A percentile compares a stretch with the other conserved stretches of the same genome.
Evolutionary conservation across 35 echinoderm and acorn worm species (phyloP).

Genomic region (Holothuria glaberrima): DNA sequence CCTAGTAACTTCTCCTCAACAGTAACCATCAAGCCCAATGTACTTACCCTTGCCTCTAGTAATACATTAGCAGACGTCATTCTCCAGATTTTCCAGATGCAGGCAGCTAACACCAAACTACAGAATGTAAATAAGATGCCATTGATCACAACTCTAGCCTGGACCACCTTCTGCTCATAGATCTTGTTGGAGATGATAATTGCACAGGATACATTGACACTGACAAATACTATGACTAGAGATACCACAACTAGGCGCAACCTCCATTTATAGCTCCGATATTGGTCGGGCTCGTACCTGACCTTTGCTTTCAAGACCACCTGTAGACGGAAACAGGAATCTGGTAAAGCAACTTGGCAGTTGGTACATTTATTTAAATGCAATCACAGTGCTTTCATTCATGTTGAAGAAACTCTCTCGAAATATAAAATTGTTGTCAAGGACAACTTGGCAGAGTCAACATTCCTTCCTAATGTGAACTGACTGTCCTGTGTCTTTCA

Average conservation of each 20-base stretch:
- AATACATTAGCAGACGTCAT: slow-evolving; percentile 93
- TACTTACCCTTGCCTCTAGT: slow-evolving; percentile 93
- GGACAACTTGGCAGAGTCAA: no score
- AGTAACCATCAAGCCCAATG: no score
- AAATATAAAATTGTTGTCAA: no score
- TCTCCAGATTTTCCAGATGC: slow-evolving; percentile 93
- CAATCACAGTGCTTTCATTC: no score
- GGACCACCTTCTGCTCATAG: slow-evolving; percentile 19
- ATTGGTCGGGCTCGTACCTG: slow-evolving; percentile 76
- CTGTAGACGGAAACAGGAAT: slow-evolving; percentile 35
- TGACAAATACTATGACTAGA: slow-evolving; percentile 54
- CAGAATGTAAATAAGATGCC: slow-evolving; percentile 76
- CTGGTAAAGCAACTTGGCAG: no score
- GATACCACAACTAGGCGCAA: slow-evolving; percentile 57
- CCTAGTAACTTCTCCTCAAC: no score
- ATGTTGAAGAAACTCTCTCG: no score
- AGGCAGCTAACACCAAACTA: slow-evolving; percentile 69
- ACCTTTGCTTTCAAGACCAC: slow-evolving; percentile 82
- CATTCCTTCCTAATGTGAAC: no score
- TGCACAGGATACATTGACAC: slow-evolving; percentile 74
- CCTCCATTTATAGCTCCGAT: slow-evolving; percentile 62
- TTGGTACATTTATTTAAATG: no score
- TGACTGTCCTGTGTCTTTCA: no score
- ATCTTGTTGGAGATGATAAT: slow-evolving; percentile 52
- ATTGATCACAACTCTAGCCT: slow-evolving; percentile 75